phyloP scores from a whole-genome alignment of 2,113 vertebrate species.

The Psittacara wagleri region DNA sequence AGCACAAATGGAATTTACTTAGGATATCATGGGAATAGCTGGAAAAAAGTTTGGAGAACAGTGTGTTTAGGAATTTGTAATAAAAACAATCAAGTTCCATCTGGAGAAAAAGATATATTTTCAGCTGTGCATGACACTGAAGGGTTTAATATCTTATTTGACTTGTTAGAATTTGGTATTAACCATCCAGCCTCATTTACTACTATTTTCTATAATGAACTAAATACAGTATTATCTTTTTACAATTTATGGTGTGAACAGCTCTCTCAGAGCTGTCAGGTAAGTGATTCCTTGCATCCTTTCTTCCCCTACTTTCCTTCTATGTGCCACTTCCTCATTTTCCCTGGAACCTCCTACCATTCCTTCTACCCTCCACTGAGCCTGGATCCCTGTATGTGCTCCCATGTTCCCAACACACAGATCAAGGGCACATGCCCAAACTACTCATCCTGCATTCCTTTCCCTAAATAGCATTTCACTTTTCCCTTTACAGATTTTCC shows the following conservation, averaged over 20 bases:
- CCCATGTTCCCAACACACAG: neutral
- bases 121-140: neutral
- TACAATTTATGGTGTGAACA: neutral
- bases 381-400: neutral
- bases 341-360: neutral
- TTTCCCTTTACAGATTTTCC: neutral
- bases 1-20: constrained; percentile 30
- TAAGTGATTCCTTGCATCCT: neutral
- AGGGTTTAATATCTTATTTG: neutral
- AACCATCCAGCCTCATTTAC: neutral
- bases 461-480: neutral
- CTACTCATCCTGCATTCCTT: neutral
- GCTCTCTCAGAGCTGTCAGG: neutral
- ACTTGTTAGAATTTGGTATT: neutral
- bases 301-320: neutral
- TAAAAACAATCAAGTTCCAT: constrained; percentile 27
- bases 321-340: neutral
- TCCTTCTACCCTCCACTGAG: neutral
- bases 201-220: neutral
- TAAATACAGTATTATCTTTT: neutral
- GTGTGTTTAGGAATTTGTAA: constrained; percentile 47
- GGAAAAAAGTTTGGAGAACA: constrained; percentile 11
- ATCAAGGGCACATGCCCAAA: neutral
- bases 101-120: constrained; percentile 36
- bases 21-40: constrained; percentile 24